Evolutionary conservation across 2,888 invertebrate genomes (phyloP), one percentile per base, ranked within the genome.

Genomic region (Synanthedon myopaeformis): DNA sequence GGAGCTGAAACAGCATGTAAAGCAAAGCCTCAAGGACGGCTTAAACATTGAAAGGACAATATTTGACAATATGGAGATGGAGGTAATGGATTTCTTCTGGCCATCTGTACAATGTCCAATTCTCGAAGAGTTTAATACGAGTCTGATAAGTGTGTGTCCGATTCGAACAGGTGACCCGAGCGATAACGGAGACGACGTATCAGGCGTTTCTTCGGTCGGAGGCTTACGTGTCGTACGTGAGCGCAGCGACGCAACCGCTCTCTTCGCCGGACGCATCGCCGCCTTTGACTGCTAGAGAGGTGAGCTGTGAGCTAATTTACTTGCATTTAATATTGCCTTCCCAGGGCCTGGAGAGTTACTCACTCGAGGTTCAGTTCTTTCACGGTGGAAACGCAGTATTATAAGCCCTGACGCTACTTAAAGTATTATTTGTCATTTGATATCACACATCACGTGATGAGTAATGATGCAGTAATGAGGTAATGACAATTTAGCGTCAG

Each of bases 151-250:
- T 35, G 10, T 35, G 48, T 45, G n/a, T 17, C n/a, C 10, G 48
- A 13, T 45, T 12, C 57, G 51, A 41, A 14, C 76, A 90, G 85
- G 93, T 96, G 68, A 96, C 96, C 73, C 90, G 91, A 49, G 91
- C 93, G 56, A 96, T 98, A 76, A 93, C 93, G 60, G 93, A 93
- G 75, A 94, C 95, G 57, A 94, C 95, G 58, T 98, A 98, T 88
- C 95, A 94, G 56, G 93, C 95, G 81, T 98, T 98, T 86, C 90
- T 98, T 61, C 93, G 93, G 66, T 97, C 97, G 66, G 97, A 97
- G 70, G 91, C 95, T 80, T 98, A 97, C 89, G 92, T 97, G 70
- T 90, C 92, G 74, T 93, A 94, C 83, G 92, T 95, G 58, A 75
- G 96, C 94, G 82, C 91, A 90, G 89, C 98, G 93, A 90, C 92